Evolutionary conservation across 2,113 vertebrate genomes (phyloP).

Genomic region (Redunca redunca): DNA sequence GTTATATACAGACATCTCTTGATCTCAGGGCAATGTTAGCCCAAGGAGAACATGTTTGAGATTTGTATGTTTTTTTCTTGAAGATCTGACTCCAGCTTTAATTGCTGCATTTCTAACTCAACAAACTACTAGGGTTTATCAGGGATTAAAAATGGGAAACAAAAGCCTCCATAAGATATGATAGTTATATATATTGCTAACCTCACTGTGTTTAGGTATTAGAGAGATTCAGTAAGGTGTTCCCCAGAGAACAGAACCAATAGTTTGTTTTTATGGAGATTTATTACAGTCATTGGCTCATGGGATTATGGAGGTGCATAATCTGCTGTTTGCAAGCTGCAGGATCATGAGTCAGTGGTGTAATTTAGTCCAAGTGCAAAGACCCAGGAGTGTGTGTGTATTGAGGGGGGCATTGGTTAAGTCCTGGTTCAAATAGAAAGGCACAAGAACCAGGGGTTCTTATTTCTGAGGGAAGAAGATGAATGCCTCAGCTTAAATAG

Average conservation of each 20-base stretch:
- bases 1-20: not conserved
- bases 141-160: not conserved
- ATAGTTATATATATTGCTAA: not conserved
- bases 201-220: not conserved
- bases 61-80: not conserved
- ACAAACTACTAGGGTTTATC: not conserved
- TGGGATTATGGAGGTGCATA: not conserved
- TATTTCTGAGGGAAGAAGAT: not conserved
- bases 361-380: not conserved
- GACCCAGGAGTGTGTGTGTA: not conserved
- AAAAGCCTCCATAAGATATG: not conserved
- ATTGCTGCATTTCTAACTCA: not conserved
- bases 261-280: not conserved
- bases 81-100: not conserved
- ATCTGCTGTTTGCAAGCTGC: not conserved
- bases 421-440: not conserved
- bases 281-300: not conserved
- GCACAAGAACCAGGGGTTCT: not conserved
- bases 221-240: not conserved
- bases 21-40: not conserved
- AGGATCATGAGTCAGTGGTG: not conserved
- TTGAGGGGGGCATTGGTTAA: fast-evolving
- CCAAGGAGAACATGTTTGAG: not conserved
- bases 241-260: not conserved
- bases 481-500: not conserved